Conservation (phyloP, 2,888 invertebrate genomes). For the Scaptomyza tumidula region DNA sequence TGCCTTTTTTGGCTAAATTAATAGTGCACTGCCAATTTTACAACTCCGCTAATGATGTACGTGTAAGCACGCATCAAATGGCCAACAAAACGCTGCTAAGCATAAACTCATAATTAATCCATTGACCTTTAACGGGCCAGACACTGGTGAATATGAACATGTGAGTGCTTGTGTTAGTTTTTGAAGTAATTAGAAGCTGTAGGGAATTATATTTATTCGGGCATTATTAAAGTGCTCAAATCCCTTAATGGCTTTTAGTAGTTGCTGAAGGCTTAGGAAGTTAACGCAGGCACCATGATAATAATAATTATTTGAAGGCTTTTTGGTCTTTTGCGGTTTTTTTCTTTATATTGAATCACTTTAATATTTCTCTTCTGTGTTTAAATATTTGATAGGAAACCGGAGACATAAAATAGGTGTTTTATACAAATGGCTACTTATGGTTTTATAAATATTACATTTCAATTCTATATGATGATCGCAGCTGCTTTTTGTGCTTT, state of each 20-base stretch:
- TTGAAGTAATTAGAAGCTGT: constrained; percentile 2
- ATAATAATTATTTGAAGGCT: no score
- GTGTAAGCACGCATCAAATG: constrained; percentile 49
- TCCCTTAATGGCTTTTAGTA: not conserved
- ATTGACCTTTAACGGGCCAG: constrained; percentile 53
- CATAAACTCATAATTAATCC: constrained; percentile 51
- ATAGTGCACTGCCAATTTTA: constrained; percentile 34
- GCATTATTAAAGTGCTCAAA: not conserved
- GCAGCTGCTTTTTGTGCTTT: not conserved
- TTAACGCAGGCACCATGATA: no score
- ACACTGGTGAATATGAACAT: not conserved
- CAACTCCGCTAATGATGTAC: constrained; percentile 69
- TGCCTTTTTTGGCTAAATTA: constrained; percentile 43
- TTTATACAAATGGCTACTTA: not conserved
- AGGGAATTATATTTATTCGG: not conserved
- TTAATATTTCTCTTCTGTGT: no score
- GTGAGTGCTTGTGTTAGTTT: not conserved
- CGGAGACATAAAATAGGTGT: no score
- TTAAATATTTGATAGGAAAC: no score
- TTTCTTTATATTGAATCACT: no score
- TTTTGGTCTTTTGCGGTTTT: no score
- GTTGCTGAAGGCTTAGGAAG: not conserved
- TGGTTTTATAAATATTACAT: not conserved
- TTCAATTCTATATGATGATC: not conserved
- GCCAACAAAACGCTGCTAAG: constrained; percentile 38